Evolutionary conservation across 1,140 invertebrate genomes (phyloP), one percentile per base, ranked within the genome.

Genomic region (Drosophila nannoptera): DNA sequence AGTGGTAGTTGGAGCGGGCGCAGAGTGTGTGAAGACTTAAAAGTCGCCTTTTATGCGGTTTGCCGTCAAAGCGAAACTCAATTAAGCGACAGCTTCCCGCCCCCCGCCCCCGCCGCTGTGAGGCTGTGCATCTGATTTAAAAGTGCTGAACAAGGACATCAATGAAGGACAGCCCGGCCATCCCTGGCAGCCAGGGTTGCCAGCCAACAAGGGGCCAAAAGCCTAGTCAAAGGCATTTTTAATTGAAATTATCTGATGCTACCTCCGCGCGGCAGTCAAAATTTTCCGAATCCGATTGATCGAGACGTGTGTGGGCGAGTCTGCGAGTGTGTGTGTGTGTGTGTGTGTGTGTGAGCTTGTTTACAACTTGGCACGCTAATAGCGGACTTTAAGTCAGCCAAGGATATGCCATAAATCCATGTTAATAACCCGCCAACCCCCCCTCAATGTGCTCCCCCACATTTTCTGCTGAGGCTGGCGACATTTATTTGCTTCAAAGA

Each of bases 21-120:
- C 75, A 45, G 58, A 68, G 66, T 70, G 87, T 86, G 82, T 69
- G 81, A 86, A 86, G 72, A 86, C 81, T 81, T 86, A 86, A 87
- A 86, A 86, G 77, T 86, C 77, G 74, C 74, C 81, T 86, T 87
- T 81, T 77, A 75, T 86, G 81, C 74, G 81, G 81, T 86, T 86
- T 87, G 82, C 82, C 77, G 81, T 86, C 81, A 86, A 86, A 86
- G 81, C 74, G 77, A 86, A 86, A 86, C 81, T 86, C 81, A 86
- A 86, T 86, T 86, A 86, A 86, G 81, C 81, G 69, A 77, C 80
- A 64, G 45, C 69, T 35, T 14, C 36, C 36, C 38, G 22, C 22
- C 22, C 22, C 22, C 22, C 22, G 14, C 29, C 56, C 12, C 45
- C 45, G 7, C 5, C 7, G 16, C 31, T 11, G 12, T 14, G 31